Evolutionary conservation across 2,113 vertebrate genomes (phyloP).

Genomic region (Podocnemis expansa): DNA sequence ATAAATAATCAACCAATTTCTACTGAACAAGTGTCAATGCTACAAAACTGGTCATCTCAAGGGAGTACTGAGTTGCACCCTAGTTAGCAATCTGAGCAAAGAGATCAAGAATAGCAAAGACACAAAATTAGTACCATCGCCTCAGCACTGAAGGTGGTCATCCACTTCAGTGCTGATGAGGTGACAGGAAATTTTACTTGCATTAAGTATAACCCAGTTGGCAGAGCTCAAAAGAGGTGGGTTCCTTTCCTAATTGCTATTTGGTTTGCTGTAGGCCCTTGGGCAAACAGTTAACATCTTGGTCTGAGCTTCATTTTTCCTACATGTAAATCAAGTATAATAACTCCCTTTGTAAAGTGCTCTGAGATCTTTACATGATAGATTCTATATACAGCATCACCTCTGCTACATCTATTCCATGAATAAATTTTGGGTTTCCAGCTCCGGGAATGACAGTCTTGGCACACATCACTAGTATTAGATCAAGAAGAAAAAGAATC

Average conservation of each 20-base stretch:
- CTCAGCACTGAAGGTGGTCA: not conserved
- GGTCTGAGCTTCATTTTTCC: not conserved
- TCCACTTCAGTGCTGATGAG: not conserved
- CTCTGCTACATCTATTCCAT: not conserved
- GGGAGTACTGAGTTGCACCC: rapidly evolving
- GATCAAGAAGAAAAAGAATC: rapidly evolving
- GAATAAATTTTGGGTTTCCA: not conserved
- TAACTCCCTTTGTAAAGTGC: not conserved
- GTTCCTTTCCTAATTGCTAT: not conserved
- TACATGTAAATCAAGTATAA: not conserved
- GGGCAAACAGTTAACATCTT: not conserved
- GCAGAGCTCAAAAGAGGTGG: not conserved
- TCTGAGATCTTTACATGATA: not conserved
- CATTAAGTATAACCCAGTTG: not conserved
- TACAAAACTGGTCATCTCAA: not conserved
- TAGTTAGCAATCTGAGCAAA: not conserved
- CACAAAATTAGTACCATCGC: not conserved
- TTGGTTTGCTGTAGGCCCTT: not conserved
- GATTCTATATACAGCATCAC: not conserved
- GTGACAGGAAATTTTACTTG: not conserved
- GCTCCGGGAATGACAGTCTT: not conserved
- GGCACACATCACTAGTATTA: rapidly evolving
- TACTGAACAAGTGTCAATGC: not conserved
- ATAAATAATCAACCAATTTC: not conserved
- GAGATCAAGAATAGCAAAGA: not conserved